Conservation (phyloP, 1,140 invertebrate genomes). For the Drosophila cardini region DNA sequence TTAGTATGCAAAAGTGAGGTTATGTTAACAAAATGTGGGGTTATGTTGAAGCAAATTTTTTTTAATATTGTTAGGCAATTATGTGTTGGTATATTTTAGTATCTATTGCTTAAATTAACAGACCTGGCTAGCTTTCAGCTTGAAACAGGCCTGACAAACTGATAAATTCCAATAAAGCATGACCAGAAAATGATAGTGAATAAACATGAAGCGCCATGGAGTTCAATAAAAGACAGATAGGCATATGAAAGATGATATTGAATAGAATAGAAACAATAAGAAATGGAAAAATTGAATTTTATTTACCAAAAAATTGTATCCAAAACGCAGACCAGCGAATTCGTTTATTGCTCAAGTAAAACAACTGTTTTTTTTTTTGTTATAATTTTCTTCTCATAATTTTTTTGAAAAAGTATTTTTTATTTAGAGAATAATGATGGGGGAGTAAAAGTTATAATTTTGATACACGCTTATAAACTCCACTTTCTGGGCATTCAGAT, state of each 20-base stretch:
- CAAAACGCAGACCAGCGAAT: constrained; percentile 44
- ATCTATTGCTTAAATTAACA: background rate
- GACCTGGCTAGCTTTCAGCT: background rate
- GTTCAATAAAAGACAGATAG: constrained; percentile 31
- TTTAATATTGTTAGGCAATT: background rate
- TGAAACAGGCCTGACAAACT: background rate
- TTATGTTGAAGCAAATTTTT: constrained; percentile 5
- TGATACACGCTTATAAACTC: constrained; percentile 72
- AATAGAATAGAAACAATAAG: constrained; percentile 23
- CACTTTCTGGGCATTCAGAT: constrained; percentile 69
- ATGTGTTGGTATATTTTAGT: background rate
- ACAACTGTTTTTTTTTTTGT: constrained; percentile 56
- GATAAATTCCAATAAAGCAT: constrained; percentile 19
- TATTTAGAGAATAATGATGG: constrained; percentile 46
- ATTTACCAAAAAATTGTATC: constrained; percentile 52
- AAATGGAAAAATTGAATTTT: constrained; percentile 48
- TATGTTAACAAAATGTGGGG: constrained; percentile 8
- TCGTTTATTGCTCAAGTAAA: constrained; percentile 61
- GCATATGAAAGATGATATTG: constrained; percentile 49
- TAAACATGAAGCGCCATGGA: constrained; percentile 67
- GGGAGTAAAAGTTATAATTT: constrained; percentile 47
- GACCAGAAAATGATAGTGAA: constrained; percentile 80
- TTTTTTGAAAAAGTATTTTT: constrained; percentile 58
- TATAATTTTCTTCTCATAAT: background rate
- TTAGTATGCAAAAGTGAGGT: constrained; percentile 9